phyloP scores from a whole-genome alignment of 37 sponge, comb jelly and placozoan genomes.

The Ephydatia muelleri region DNA sequence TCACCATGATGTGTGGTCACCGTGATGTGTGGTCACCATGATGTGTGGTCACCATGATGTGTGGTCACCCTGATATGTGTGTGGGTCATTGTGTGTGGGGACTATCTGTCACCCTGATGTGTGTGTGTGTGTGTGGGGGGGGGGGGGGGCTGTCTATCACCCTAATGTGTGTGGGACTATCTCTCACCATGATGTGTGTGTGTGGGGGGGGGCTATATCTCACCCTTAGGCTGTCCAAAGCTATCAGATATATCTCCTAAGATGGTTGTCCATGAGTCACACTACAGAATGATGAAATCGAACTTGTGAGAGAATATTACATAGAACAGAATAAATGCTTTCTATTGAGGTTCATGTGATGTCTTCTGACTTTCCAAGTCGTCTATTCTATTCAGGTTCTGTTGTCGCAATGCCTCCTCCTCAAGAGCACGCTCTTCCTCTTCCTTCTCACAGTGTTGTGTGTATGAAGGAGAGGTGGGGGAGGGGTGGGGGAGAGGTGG shows the following conservation, averaged over 20 bases:
- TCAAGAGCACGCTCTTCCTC: not conserved
- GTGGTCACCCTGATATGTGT: not conserved
- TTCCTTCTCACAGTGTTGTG: not conserved
- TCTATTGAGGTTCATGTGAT: not conserved
- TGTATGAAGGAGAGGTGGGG: not conserved
- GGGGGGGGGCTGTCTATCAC: not conserved
- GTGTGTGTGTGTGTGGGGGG: not conserved
- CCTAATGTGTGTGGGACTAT: too few relatives aligned
- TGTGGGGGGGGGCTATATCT: not conserved
- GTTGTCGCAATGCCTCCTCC: not conserved
- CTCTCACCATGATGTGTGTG: not conserved
- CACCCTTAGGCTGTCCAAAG: slow-evolving; percentile 37
- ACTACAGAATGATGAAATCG: slow-evolving; percentile 26
- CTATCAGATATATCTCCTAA: slow-evolving; percentile 36
- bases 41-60: not conserved
- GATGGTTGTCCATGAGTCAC: slow-evolving; percentile 61
- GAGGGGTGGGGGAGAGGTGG: not conserved
- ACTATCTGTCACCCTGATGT: not conserved
- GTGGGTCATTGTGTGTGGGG: not conserved
- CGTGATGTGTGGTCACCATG: not conserved
- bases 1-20: not conserved
- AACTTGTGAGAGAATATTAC: not conserved
- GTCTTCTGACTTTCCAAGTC: not conserved
- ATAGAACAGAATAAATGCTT: not conserved
- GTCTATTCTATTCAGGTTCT: not conserved